Evolutionary conservation across 1,140 invertebrate species (phyloP).

Genomic region (Adoxophyes honmai): DNA sequence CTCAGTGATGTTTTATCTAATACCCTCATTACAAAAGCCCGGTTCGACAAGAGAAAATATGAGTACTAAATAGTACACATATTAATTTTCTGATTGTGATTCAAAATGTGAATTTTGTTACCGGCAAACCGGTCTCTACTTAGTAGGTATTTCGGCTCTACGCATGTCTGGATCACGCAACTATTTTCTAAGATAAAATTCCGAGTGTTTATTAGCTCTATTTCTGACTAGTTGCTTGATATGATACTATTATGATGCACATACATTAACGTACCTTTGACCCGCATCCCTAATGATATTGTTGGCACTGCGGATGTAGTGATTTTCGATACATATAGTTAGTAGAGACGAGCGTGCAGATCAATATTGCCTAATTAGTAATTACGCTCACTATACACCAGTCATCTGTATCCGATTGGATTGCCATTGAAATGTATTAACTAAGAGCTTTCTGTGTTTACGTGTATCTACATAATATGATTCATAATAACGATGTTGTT

Average conservation of each 20-base stretch:
- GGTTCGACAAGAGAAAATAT: no score
- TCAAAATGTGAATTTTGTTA: no score
- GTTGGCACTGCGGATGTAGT: conserved; percentile 58
- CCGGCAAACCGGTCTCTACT: no score
- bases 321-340: conserved; percentile 53
- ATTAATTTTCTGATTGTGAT: no score
- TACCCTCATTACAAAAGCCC: no score
- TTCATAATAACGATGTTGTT: conserved; percentile 9
- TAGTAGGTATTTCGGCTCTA: no score
- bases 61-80: no score
- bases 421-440: not conserved
- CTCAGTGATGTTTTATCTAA: no score
- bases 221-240: no score
- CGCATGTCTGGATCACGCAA: no score
- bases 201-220: no score
- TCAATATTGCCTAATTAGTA: conserved; percentile 70
- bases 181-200: no score
- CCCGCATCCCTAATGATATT: conserved; percentile 65
- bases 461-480: not conserved
- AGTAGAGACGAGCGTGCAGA: conserved; percentile 44
- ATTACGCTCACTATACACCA: conserved; percentile 32
- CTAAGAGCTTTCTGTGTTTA: not conserved
- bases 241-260: conserved; percentile 18
- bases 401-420: not conserved
- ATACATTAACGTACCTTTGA: conserved; percentile 49